Base-by-base conservation (phyloP, 2,797 vertebrate species). In the Acropternis orthonyx region DNA sequence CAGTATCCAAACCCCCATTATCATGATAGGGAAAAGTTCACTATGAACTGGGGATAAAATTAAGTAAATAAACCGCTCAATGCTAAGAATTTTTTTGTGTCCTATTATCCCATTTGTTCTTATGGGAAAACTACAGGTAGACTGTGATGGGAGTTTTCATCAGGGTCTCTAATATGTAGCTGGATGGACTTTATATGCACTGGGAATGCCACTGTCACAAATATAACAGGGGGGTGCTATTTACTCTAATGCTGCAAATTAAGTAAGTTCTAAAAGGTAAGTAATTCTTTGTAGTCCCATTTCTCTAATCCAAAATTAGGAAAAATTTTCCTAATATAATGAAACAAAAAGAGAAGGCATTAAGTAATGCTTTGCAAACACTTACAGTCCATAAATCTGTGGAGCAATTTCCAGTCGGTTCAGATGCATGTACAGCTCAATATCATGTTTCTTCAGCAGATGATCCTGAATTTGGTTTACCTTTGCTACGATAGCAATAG, bases 381-480 rank as follows among this genome's bases (percentile, higher is more conserved):
- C 99, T 99, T 97, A 99, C 99, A 99, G 98, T 94, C 99, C 99
- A 32, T 99, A 99, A 96, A 99, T 99, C 92, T 99, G 99, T 4
- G 99, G 99, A 65, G 99, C 99, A 30, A 99, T 99, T 98, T 99
- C 99, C 84, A 99, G 98, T 69, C 99, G 98, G 96, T 99, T 99
- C 89, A 99, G 97, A 96, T 99, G 99, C 99, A 99, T 99, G 96
- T 99, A 98, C 65, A 99, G 98, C 78, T 99, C 99, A 87, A 98
- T 98, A 82, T 99, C 99, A n/a, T 99, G 99, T 91, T 99, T 99
- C 98, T 99, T 99, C 95, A 99, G 97, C 89, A 99, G 98, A 97
- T 99, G 99, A 97, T 99, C 99, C 95, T 99, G 99, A 97, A 99
- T 99, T 80, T 99, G 98, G 97, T 99, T 99, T 85, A 99, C 99